Evolutionary conservation across 2,113 vertebrate genomes (phyloP).

Genomic region (Nothocercus nigrocapillus): DNA sequence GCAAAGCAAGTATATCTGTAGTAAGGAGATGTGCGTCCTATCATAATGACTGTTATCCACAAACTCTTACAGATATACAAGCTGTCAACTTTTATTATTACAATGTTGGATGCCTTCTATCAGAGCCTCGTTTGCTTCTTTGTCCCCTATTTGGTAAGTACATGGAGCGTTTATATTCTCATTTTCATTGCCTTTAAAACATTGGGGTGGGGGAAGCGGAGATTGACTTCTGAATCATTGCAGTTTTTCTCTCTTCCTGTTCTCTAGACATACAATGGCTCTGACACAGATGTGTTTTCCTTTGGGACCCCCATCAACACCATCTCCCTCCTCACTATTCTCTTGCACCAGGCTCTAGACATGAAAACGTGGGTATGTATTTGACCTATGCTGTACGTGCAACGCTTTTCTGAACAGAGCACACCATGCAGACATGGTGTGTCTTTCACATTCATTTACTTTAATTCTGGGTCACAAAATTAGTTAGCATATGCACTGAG

Average conservation of each 20-base stretch:
- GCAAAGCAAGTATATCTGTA: not conserved
- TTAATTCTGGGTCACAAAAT: conserved; percentile 7
- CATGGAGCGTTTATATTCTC: not conserved
- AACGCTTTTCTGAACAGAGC: not conserved
- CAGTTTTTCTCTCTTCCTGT: not conserved
- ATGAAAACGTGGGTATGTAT: conserved; percentile 92
- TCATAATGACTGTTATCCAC: not conserved
- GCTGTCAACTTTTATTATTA: conserved; percentile 82
- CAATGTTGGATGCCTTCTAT: conserved; percentile 92
- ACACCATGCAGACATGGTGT: not conserved
- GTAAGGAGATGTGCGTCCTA: not conserved
- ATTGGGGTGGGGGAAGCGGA: not conserved
- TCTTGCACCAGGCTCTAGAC: conserved; percentile 93
- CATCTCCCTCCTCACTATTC: conserved; percentile 87
- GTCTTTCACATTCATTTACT: not conserved
- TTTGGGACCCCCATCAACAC: conserved; percentile 93
- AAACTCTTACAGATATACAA: conserved; percentile 83
- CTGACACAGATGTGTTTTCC: conserved; percentile 87
- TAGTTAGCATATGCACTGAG: not conserved
- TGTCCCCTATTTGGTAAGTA: conserved; percentile 91
- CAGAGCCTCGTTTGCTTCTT: conserved; percentile 95
- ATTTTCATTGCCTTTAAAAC: not conserved
- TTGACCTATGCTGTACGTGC: not conserved
- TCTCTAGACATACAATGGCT: conserved; percentile 83
- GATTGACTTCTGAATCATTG: not conserved